Evolutionary conservation across 2,888 invertebrate species (phyloP).

Genomic region (Euclidia mi): DNA sequence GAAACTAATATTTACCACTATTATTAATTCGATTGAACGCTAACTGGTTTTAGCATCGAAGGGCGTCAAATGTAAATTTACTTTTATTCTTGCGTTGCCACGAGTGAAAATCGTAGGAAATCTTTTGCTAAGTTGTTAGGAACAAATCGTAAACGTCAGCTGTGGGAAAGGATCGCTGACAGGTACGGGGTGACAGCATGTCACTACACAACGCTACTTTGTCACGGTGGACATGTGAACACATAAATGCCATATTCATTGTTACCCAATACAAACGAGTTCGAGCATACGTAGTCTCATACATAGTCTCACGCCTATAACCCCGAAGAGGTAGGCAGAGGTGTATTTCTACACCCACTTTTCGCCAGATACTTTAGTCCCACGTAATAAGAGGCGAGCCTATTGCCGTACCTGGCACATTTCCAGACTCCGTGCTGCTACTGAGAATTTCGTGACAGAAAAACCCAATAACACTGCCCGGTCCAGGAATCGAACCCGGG

Average conservation of each 20-base stretch:
- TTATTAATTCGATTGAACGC: conserved; percentile 19
- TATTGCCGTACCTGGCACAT: no score
- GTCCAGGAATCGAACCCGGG: no score
- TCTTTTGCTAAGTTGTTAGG: background rate
- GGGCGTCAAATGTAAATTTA: background rate
- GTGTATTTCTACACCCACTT: no score
- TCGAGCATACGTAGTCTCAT: no score
- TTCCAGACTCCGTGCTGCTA: no score
- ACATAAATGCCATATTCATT: background rate
- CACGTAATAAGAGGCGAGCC: no score
- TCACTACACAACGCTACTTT: background rate
- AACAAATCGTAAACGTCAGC: background rate
- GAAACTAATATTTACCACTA: conserved; percentile 4
- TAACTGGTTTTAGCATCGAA: background rate
- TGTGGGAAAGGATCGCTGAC: background rate
- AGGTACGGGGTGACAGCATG: background rate
- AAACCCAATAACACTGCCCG: no score
- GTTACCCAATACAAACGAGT: background rate
- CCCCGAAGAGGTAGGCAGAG: no score
- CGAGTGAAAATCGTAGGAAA: background rate
- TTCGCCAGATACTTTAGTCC: no score
- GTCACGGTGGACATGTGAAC: background rate
- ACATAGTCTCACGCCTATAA: no score
- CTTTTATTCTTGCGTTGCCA: background rate
- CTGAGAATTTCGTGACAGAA: no score